A percentile compares a stretch with the other conserved stretches of the same genome.
Conservation (phyloP, 2,113 vertebrate species). For the Toxotes chatareus region DNA sequence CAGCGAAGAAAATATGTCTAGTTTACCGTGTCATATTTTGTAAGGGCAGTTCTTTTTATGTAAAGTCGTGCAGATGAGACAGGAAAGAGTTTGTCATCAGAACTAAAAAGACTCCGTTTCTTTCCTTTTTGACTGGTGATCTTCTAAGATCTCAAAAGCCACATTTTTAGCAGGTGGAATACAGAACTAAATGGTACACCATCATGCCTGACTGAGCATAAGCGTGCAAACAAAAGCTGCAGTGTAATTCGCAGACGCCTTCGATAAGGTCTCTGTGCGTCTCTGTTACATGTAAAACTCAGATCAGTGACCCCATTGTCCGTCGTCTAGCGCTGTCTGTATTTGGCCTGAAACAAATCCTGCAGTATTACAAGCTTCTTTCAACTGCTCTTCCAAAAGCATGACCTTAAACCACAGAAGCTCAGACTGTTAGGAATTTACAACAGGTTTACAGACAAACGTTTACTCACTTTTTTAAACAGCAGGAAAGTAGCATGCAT, state of each 20-base stretch:
- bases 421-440: conserved; percentile 68
- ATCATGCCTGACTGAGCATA: conserved; percentile 46
- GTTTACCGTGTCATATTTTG: neutral
- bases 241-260: conserved; percentile 53
- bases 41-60: neutral
- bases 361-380: conserved; percentile 66
- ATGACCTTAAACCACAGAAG: conserved; percentile 54
- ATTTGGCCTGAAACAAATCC: conserved; percentile 74
- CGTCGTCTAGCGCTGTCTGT: conserved; percentile 62
- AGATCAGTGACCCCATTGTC: conserved; percentile 76
- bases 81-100: neutral
- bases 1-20: conserved; percentile 18
- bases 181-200: conserved; percentile 43
- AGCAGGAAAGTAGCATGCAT: neutral
- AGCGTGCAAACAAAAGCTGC: conserved; percentile 48
- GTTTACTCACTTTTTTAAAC: conserved; percentile 11
- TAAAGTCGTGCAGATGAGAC: neutral
- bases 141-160: conserved; percentile 41
- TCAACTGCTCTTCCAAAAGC: conserved; percentile 63
- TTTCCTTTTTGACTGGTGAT: conserved; percentile 22
- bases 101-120: conserved; percentile 7
- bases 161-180: conserved; percentile 26
- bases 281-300: conserved; percentile 69
- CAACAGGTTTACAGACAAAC: conserved; percentile 32
- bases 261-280: conserved; percentile 59